Evolutionary conservation across 2,113 vertebrate species (phyloP).

Genomic region (Trachemys scripta): DNA sequence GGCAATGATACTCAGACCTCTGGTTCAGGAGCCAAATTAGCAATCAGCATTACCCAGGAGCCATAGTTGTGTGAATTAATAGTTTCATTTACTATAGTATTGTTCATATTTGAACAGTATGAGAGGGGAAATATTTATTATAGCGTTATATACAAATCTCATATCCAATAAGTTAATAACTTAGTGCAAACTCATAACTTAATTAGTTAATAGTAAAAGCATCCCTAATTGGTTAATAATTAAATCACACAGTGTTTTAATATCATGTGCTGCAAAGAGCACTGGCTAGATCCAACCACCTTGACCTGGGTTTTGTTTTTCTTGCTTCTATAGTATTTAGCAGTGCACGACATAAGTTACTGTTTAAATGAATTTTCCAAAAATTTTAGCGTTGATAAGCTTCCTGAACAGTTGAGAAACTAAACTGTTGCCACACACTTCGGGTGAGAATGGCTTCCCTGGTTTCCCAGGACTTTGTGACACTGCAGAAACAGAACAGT

Average conservation of each 20-base stretch:
- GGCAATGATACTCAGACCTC: background rate
- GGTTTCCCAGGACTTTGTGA: background rate
- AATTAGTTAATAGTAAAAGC: background rate
- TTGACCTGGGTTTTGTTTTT: background rate
- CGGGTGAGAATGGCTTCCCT: background rate
- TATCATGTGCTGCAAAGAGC: background rate
- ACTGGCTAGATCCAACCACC: background rate
- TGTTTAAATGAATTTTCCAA: background rate
- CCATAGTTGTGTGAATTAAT: background rate
- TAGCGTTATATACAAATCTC: background rate
- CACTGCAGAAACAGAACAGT: background rate
- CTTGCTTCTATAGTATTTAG: background rate
- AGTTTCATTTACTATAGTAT: background rate
- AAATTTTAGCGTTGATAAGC: background rate
- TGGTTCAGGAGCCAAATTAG: background rate
- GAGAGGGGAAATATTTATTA: background rate
- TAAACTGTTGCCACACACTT: background rate
- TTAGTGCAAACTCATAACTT: background rate
- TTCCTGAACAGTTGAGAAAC: background rate
- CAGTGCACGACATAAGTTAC: background rate
- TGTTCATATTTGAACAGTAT: background rate
- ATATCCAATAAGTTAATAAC: background rate
- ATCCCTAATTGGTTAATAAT: background rate
- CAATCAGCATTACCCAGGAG: background rate
- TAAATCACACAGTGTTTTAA: background rate